Evolutionary conservation across 2,888 invertebrate genomes (phyloP).

Genomic region (Nomada fabriciana): DNA sequence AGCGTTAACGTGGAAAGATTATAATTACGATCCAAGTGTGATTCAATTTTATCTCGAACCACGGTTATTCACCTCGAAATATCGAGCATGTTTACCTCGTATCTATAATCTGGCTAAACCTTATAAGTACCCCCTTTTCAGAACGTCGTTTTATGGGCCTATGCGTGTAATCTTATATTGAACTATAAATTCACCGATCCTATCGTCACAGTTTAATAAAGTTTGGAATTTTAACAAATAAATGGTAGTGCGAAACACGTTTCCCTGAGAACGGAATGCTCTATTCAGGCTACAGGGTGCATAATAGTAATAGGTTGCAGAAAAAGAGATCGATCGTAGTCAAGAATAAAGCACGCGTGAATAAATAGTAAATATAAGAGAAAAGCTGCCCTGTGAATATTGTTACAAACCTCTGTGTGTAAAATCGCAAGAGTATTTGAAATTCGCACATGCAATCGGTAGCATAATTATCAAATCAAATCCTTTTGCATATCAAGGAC

Average conservation of each 20-base stretch:
- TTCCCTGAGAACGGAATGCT: background rate
- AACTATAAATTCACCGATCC: background rate
- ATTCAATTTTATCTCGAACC: constrained; percentile 23
- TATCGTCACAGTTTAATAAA: constrained; percentile 13
- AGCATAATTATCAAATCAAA: no score
- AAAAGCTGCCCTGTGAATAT: no score
- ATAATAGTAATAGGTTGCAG: no score
- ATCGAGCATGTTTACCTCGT: constrained; percentile 8
- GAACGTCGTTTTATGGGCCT: constrained; percentile 7
- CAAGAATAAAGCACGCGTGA: no score
- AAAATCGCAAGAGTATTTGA: no score
- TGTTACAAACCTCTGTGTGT: no score
- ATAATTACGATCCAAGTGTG: constrained; percentile 21
- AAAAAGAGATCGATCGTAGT: no score
- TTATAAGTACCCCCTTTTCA: constrained; percentile 2
- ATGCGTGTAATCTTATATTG: background rate
- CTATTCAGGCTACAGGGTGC: background rate
- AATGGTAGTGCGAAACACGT: constrained; percentile 1
- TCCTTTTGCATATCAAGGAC: no score
- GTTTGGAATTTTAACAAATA: constrained; percentile 8
- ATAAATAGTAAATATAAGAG: no score
- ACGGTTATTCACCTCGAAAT: constrained; percentile 10
- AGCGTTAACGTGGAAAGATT: background rate
- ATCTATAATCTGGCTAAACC: constrained; percentile 8
- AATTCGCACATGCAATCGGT: no score